phyloP scores from a whole-genome alignment of 2,797 vertebrate genomes.

The Sebastes itinus region DNA sequence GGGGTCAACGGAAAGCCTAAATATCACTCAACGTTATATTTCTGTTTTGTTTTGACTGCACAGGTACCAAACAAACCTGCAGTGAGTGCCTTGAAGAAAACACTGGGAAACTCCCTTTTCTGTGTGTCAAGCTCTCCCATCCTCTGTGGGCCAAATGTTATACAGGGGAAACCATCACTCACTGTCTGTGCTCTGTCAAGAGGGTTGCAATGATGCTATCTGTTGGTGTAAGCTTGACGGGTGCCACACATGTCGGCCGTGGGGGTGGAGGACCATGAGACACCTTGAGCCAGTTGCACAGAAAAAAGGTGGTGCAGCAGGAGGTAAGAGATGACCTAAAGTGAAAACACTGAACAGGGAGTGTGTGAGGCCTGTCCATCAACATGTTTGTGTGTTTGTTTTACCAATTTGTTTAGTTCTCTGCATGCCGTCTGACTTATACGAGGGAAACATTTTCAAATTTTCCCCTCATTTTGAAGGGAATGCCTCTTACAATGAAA shows the following conservation, averaged over 20 bases:
- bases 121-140: conserved; percentile 37
- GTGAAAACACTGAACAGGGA: conserved; percentile 44
- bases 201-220: conserved; percentile 69
- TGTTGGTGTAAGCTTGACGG: conserved; percentile 68
- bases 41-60: conserved; percentile 46
- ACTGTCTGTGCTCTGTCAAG: conserved; percentile 49
- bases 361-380: conserved; percentile 58
- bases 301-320: conserved; percentile 35
- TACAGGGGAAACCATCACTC: conserved; percentile 57
- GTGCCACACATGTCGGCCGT: conserved; percentile 65
- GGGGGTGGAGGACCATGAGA: conserved; percentile 36
- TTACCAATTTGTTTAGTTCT: conserved; percentile 61
- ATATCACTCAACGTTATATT: conserved; percentile 24
- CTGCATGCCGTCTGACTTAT: conserved; percentile 33
- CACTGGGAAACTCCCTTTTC: conserved; percentile 49
- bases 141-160: conserved; percentile 46
- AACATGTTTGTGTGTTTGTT: conserved; percentile 63
- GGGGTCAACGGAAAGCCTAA: conserved; percentile 18
- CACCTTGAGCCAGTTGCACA: conserved; percentile 13
- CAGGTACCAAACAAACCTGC: conserved; percentile 59
- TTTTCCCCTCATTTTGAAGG: conserved; percentile 12
- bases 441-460: conserved; percentile 21
- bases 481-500: not conserved
- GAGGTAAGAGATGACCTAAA: conserved; percentile 63
- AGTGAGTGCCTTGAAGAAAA: conserved; percentile 24